phyloP scores from a whole-genome alignment of 2,888 invertebrate species.

The Mythimna impura region DNA sequence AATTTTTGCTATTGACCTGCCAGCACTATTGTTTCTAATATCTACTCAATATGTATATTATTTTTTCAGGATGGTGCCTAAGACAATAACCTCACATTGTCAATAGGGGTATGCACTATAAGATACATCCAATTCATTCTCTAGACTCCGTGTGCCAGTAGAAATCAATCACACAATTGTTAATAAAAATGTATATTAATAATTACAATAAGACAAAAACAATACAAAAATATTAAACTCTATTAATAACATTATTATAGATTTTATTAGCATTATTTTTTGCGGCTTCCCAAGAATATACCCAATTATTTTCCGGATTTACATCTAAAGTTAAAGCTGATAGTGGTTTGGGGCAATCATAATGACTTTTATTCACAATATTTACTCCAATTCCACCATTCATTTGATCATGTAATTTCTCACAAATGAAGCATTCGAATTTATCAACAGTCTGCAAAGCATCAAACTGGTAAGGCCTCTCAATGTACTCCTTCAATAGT shows the following conservation, averaged over 20 bases:
- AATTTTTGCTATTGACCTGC: not conserved
- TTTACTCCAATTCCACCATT: constrained; percentile 65
- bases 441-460: constrained; percentile 86
- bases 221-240: constrained; percentile 65
- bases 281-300: constrained; percentile 79
- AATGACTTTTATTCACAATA: constrained; percentile 84
- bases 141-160: constrained; percentile 82
- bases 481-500: constrained; percentile 85
- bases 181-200: constrained; percentile 48
- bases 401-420: constrained; percentile 83
- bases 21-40: not conserved
- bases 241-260: constrained; percentile 70
- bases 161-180: constrained; percentile 51
- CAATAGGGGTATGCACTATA: constrained; percentile 93
- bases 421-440: constrained; percentile 94
- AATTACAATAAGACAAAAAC: constrained; percentile 43
- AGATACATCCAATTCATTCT: constrained; percentile 81
- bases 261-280: constrained; percentile 72
- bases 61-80: constrained; percentile 96
- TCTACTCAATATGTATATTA: not conserved
- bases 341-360: constrained; percentile 88
- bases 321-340: constrained; percentile 80
- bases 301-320: constrained; percentile 82
- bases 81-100: constrained; percentile 96
- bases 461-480: constrained; percentile 83